These are phyloP conservation scores for Hemiscyllium ocellatum DNA, from an alignment of 2,113 vertebrate genomes.

Conservation along the genomic window DNA sequence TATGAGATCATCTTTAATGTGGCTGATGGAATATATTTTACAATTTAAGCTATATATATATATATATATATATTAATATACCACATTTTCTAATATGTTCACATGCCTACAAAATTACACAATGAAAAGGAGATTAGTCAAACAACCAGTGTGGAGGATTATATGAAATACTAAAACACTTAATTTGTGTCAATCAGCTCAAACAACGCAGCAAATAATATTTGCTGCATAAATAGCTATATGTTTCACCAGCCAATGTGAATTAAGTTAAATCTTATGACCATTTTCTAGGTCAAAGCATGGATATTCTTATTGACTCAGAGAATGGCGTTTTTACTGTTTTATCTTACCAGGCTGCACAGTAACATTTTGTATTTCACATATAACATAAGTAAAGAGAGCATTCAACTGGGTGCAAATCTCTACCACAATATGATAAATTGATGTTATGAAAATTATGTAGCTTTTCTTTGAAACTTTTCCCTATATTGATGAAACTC, in stretches of 20 bases:
- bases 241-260: not conserved
- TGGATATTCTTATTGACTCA: not conserved
- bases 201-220: not conserved
- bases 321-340: not conserved
- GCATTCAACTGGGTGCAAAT: no score
- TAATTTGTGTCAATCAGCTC: not conserved
- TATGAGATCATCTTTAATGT: not conserved
- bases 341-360: not conserved
- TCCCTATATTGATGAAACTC: not conserved
- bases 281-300: not conserved
- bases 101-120: not conserved
- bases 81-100: not conserved
- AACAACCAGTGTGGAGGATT: not conserved
- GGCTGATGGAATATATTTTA: not conserved
- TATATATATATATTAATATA: not conserved
- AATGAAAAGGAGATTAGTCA: not conserved
- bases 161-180: not conserved
- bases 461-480: not conserved
- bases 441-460: not conserved
- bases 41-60: not conserved
- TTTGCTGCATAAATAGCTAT: not conserved
- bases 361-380: not conserved
- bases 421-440: no score
- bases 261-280: not conserved
- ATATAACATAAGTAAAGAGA: not conserved